A percentile compares a stretch with the other conserved stretches of the same genome.
Conservation (phyloP, 2,113 vertebrate genomes). For the Nansenia antarctica region DNA sequence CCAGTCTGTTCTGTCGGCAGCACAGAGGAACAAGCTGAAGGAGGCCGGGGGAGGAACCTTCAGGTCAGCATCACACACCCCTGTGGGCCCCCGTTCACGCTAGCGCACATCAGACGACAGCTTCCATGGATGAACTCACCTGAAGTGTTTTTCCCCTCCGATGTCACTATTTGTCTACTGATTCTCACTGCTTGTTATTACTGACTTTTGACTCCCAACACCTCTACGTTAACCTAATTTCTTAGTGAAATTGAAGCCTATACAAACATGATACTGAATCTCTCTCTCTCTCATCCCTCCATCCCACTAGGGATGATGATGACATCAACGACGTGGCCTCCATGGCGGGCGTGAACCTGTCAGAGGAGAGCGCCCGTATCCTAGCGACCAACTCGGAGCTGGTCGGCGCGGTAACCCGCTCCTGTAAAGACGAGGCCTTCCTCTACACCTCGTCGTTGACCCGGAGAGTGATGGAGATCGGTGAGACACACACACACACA, state of each 20-base stretch:
- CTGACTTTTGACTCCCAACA: too few relatives aligned
- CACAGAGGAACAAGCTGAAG: conserved; percentile 88
- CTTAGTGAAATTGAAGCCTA: too few relatives aligned
- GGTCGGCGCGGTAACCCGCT: conserved; percentile 86
- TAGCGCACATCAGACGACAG: neutral
- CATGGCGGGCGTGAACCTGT: conserved; percentile 92
- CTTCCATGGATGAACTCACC: too few relatives aligned
- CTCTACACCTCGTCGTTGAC: conserved; percentile 82
- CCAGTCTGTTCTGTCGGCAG: conserved; percentile 75
- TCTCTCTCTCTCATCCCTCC: neutral
- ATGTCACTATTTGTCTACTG: too few relatives aligned
- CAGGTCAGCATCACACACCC: conserved; percentile 69
- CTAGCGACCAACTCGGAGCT: conserved; percentile 89
- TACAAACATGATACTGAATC: too few relatives aligned
- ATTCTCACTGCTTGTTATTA: too few relatives aligned
- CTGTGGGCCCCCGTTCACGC: neutral
- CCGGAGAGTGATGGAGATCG: conserved; percentile 86
- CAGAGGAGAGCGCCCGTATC: conserved; percentile 89
- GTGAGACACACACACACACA: conserved; percentile 58
- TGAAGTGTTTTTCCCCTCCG: too few relatives aligned
- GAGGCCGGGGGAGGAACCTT: conserved; percentile 88
- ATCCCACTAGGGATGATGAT: conserved; percentile 86
- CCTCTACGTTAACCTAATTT: too few relatives aligned
- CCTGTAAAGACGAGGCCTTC: conserved; percentile 90
- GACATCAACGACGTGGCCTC: conserved; percentile 93